A percentile compares a stretch with the other conserved stretches of the same genome.
Evolutionary conservation across 2,113 vertebrate genomes (phyloP).

Genomic region (Myxocyprinus asiaticus): DNA sequence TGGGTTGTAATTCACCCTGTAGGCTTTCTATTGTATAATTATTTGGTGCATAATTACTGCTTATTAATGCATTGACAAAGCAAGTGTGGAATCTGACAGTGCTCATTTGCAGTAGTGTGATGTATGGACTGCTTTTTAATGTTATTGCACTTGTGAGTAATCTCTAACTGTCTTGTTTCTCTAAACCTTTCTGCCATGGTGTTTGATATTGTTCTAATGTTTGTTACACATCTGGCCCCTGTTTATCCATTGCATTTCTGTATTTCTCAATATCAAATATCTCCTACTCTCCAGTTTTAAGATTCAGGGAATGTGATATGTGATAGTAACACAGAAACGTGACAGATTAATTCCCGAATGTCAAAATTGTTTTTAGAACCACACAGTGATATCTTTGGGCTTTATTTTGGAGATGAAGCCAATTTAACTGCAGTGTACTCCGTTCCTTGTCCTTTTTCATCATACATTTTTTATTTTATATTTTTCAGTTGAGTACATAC

Average conservation of each 20-base stretch:
- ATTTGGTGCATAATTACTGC: no score
- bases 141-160: neutral
- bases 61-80: neutral
- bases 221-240: constrained; percentile 42
- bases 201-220: constrained; percentile 44
- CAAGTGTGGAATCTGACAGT: neutral
- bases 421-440: no score
- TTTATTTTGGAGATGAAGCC: no score
- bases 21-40: neutral
- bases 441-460: no score
- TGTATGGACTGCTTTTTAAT: neutral
- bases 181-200: constrained; percentile 26
- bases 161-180: neutral
- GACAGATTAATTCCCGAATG: no score
- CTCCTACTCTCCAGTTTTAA: constrained; percentile 23
- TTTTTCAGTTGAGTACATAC: no score
- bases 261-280: constrained; percentile 51
- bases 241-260: constrained; percentile 57
- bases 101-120: neutral
- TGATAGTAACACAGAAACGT: no score
- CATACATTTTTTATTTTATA: no score
- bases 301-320: neutral
- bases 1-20: neutral
- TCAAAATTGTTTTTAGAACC: neutral
- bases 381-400: neutral